Evolutionary conservation across 2,888 invertebrate species (phyloP), one percentile per base, ranked within the genome.

Genomic region (Leucoma salicis): DNA sequence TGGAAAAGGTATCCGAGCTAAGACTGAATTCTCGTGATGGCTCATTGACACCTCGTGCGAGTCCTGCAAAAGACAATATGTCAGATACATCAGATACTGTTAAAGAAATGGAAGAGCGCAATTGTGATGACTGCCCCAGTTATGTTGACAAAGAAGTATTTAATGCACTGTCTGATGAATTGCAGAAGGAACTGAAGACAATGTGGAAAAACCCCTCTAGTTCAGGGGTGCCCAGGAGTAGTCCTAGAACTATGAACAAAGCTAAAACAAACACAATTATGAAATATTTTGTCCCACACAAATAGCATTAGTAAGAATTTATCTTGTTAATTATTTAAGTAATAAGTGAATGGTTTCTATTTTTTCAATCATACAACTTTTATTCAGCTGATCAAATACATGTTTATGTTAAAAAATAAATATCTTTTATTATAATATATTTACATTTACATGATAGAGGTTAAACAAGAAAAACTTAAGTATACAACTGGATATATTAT

Each of bases 101-200:
- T 82, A 84, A 77, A 47, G 87, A 85, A 49, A 65, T 72, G 25
- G 87, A 88, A 45, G 81, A 79, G 37, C 72, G 73, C 2, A 77
- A 70, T 49, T 85, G 83, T 63, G 81, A 90, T 43, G 86, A 86
- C 50, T 93, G 93, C 70, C 94, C 95, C 1, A 91, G 92, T 43
- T 92, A 92, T 56, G 92, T 92, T 12, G 94, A 94, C 78, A 90
- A 92, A 39, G 90, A 91, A 58, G 93, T 94, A 34, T 94, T 95
- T 66, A 92, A 91, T 55, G 92, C 94, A 53, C 80, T 95, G 53
- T 95, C 95, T 0, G 78, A 90, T 16, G 93, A 94, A 35, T 90
- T 95, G 75, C 94, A 95, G 72, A 92, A 93, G 60, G 95, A 95
- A 74, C 80, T 95, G 14, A 92, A 94, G 70, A 88, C 90, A n/a